Conservation (phyloP, 2,113 vertebrate species). For the Poicephalus gulielmi region DNA sequence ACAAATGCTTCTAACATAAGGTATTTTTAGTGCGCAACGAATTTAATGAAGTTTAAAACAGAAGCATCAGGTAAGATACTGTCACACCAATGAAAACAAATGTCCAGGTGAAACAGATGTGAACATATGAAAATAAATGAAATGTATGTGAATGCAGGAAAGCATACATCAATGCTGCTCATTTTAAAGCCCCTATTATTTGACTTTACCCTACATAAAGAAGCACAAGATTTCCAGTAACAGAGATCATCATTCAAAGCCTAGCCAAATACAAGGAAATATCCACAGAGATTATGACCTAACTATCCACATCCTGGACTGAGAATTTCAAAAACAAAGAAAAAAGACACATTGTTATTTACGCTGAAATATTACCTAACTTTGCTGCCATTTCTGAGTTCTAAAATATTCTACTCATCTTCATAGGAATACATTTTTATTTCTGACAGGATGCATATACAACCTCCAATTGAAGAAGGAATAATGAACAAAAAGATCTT, state of each 20-base stretch:
- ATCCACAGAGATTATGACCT: constrained; percentile 8
- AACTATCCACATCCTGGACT: neutral
- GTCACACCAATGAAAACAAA: neutral
- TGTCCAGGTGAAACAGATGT: neutral
- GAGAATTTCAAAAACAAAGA: constrained; percentile 1
- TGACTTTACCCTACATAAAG: neutral
- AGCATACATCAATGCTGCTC: neutral
- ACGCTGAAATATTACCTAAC: constrained; percentile 4
- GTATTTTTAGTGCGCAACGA: neutral
- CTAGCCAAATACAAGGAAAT: neutral
- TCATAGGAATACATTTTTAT: neutral
- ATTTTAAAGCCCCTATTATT: neutral
- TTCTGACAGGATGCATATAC: constrained; percentile 17
- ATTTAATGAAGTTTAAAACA: neutral
- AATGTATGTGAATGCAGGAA: neutral
- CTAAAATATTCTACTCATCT: constrained; percentile 15
- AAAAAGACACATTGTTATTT: neutral
- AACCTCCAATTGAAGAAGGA: neutral
- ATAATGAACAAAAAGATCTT: neutral
- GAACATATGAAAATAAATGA: neutral
- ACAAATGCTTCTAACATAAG: neutral
- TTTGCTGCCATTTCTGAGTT: neutral
- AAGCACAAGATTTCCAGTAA: neutral
- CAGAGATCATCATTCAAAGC: neutral
- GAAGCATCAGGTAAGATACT: neutral